A percentile compares a stretch with the other conserved stretches of the same genome.
These are phyloP conservation scores for Tiliqua scincoides DNA, from an alignment of 2,113 vertebrate species.

Conservation along the genomic window DNA sequence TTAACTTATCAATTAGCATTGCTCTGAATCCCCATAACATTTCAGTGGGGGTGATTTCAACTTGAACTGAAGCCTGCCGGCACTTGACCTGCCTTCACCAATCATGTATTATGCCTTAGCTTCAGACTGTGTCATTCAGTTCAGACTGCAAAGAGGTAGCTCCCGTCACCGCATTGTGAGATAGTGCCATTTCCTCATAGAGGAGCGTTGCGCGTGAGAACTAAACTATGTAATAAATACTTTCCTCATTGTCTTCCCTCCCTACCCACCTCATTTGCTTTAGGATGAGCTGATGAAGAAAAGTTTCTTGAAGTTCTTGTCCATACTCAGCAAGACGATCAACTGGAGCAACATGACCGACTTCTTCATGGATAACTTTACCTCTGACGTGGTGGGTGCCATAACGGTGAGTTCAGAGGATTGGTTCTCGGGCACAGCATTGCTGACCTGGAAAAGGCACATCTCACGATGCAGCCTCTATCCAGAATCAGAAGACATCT, in stretches of 20 bases:
- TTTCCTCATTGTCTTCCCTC: background rate
- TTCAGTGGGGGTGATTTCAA: background rate
- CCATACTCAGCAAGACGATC: slow-evolving; percentile 23
- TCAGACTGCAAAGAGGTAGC: background rate
- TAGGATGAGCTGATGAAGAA: slow-evolving; percentile 29
- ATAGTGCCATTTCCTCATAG: no score
- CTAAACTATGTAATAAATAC: background rate
- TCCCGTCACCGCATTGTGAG: background rate
- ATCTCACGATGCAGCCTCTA: no score
- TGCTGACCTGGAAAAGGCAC: no score
- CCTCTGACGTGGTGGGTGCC: background rate
- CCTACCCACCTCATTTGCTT: background rate
- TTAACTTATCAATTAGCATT: no score
- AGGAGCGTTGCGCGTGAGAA: background rate
- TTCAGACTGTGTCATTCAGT: no score
- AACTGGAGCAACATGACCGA: slow-evolving; percentile 27
- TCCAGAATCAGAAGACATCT: background rate
- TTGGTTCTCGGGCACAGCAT: background rate
- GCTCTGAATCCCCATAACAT: no score
- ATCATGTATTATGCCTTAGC: no score
- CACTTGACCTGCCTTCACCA: background rate
- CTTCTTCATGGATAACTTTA: slow-evolving; percentile 16
- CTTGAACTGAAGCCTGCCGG: background rate
- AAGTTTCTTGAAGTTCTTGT: slow-evolving; percentile 16
- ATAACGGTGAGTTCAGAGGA: background rate